Evolutionary conservation across 2,888 invertebrate genomes (phyloP), one percentile per base, ranked within the genome.

Genomic region (Chorisops tibialis): DNA sequence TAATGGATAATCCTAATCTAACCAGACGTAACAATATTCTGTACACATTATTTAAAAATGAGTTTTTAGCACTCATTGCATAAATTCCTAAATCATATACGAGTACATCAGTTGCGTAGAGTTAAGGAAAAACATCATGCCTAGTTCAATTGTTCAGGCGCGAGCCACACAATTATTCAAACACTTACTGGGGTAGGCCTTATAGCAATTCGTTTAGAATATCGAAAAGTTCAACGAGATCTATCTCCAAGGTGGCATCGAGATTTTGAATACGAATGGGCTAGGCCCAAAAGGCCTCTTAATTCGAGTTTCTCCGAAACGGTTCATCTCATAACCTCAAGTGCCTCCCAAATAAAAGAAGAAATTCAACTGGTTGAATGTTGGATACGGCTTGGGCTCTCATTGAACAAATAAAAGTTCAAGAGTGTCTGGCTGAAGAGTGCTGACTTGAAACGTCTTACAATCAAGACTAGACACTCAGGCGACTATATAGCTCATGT

Each of bases 151-250:
- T 56, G 45, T 21, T 14, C 22, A 56, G 56, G 56, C 56, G 56
- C 56, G 56, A 43, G 56, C 56, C 56, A 56, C 16, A 56, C 43
- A 43, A 56, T 56, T 56, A 24, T 56, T 35, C 56, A 56, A 56
- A 56, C 56, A 56, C 56, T 56, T 56, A 56, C 45, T 56, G 56
- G 56, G 56, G 43, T 56, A 56, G 56, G 45, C 45, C 56, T 56
- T 56, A 43, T 56, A 43, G 56, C 56, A 9, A 18, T 56, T 56
- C 56, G 45, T 30, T 18, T 43, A 56, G 24, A 16, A 24, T 24
- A 41, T 21, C 24, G 16, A 24, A 56, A 45, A 30, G 45, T 56
- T 43, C 43, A 43, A 43, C 30, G 56, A 56, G 43, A 18, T 35
- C 43, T 35, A 30, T 22, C 56, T 56, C 56, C 56, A 35, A 56